Evolutionary conservation across 2,113 vertebrate species (phyloP).

Genomic region (Eptesicus fuscus): DNA sequence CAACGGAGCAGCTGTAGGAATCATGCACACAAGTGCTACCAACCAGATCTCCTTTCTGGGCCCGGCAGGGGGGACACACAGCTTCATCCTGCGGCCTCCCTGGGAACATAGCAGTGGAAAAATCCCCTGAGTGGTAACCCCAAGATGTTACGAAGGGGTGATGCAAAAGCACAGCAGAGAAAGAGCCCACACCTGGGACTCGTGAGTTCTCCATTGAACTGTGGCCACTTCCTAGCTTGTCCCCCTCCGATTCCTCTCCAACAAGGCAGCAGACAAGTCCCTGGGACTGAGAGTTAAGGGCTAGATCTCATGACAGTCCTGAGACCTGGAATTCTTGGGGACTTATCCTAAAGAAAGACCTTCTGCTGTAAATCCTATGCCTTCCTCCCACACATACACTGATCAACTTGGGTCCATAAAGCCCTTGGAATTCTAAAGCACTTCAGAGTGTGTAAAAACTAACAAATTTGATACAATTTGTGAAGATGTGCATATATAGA

Average conservation of each 20-base stretch:
- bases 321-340: background rate
- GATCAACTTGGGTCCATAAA: background rate
- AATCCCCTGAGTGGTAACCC: slow-evolving; percentile 7
- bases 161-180: background rate
- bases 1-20: background rate
- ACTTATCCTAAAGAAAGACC: background rate
- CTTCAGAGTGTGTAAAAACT: background rate
- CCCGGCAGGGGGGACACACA: slow-evolving; percentile 78
- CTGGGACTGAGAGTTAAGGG: background rate
- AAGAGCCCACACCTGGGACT: rapidly evolving
- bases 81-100: slow-evolving; percentile 11
- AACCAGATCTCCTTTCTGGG: slow-evolving; percentile 77
- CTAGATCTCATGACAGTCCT: background rate
- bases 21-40: background rate
- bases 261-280: background rate
- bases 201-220: background rate
- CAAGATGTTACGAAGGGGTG: background rate
- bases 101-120: slow-evolving; percentile 24
- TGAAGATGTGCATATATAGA: background rate
- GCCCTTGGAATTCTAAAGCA: background rate
- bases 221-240: background rate
- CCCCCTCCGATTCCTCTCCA: background rate
- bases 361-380: background rate
- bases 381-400: background rate
- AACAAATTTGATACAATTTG: background rate